Percentiles rank a stretch among this genome's conserved stretches.
These are phyloP conservation scores for Gobiocypris rarus DNA, from an alignment of 2,113 vertebrate species.

Conservation along the genomic window DNA sequence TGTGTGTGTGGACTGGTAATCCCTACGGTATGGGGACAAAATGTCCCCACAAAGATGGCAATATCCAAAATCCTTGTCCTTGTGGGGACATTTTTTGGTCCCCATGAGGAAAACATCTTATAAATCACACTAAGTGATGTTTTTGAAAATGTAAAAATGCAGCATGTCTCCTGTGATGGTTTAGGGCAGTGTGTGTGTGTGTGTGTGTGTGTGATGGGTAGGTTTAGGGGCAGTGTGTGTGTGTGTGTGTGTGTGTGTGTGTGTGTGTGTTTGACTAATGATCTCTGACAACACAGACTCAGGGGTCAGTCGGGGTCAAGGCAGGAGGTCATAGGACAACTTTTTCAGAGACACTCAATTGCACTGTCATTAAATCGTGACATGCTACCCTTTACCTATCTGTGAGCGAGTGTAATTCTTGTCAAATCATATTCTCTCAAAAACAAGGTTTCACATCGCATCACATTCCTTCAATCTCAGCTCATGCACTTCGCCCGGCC, in stretches of 20 bases:
- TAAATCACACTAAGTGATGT: no score
- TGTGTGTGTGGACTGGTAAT: slow-evolving; percentile 36
- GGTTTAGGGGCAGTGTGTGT: slow-evolving; percentile 32
- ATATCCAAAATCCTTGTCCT: no score
- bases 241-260: slow-evolving; percentile 37
- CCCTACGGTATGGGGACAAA: no score
- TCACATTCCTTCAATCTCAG: background rate
- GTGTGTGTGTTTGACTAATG: slow-evolving; percentile 70
- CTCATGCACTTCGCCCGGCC: background rate
- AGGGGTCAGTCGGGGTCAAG: slow-evolving; percentile 69
- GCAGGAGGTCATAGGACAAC: slow-evolving; percentile 70
- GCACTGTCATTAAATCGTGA: slow-evolving; percentile 74
- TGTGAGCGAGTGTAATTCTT: slow-evolving; percentile 3
- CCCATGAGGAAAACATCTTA: no score
- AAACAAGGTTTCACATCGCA: background rate
- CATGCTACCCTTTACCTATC: slow-evolving; percentile 14
- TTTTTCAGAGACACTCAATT: slow-evolving; percentile 75
- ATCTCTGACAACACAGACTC: slow-evolving; percentile 70
- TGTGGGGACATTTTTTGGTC: no score
- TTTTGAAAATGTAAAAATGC: no score
- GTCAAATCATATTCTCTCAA: background rate
- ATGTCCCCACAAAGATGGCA: no score
- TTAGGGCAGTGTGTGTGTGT: slow-evolving; percentile 39
- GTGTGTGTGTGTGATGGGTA: background rate
- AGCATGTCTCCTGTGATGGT: no score